Base-by-base conservation (phyloP, 2,888 invertebrate species). In the Caenorhabditis zanzibari region DNA sequence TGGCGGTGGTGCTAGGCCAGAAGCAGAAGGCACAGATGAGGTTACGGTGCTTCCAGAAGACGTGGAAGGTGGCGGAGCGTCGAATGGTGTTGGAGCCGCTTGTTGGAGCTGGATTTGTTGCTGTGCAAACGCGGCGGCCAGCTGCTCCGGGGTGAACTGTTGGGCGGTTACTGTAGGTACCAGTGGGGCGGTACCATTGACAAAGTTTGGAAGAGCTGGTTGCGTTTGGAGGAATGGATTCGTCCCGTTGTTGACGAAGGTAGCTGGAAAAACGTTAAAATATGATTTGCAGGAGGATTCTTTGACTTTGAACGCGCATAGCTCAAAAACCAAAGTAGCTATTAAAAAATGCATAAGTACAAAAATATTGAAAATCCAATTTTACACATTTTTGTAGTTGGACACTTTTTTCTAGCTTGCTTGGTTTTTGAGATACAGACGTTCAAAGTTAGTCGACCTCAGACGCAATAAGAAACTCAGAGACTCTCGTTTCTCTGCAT, bases 1-100 rank as follows among this genome's bases (percentile, higher is more conserved):
- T 9, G 87, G 82, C 16, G 87, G 87, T n/a, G 87, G 87, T 5
- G 87, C 77, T 6, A 71, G 44, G 16, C 58, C 80, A 19, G 74
- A 32, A 0, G 80, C 24, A n/a, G 71, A 24, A 6, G 79, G 24
- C n/a, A 19, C 68, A 35, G 59, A 19, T 9, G 72, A n/a, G 0
- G 61, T 32, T 9, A 47, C 47, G 19, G 77, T 28, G 2, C 73
- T 26, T n/a, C 35, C 66, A 22, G 73, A 49, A 4, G 80, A 66
- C 16, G 73, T 28, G 14, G 74, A 68, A 14, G 81, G 81, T 35
- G 75, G 64, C 35, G 81, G 81, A 9, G 74, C 68, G 10, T 81
- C 79, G 64, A 81, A 73, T 19, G 73, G 81, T 26, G 64, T 81
- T 24, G 75, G 72, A 0, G 71, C 64, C 14, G 71, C 35, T 2